These are phyloP conservation scores for Pterostichus niger DNA, from an alignment of 2,888 invertebrate genomes.

Conservation along the genomic window DNA sequence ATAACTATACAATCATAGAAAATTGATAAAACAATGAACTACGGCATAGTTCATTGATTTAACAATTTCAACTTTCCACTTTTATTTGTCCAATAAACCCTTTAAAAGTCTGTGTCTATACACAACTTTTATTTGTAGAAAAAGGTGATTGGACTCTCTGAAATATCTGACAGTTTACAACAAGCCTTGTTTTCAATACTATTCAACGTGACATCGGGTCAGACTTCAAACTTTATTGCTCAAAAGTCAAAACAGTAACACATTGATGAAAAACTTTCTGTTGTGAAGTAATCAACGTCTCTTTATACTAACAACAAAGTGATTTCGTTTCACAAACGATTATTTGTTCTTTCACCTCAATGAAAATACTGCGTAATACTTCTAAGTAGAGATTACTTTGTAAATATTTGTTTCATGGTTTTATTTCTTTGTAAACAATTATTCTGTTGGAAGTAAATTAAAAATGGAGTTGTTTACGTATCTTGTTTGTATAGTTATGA, in stretches of 20 bases:
- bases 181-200: neutral
- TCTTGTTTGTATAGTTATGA: too few relatives aligned
- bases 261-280: constrained; percentile 1
- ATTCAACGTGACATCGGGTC: neutral
- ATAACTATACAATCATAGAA: too few relatives aligned
- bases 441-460: too few relatives aligned
- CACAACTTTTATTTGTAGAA: too few relatives aligned
- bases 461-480: too few relatives aligned
- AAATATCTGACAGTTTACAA: neutral
- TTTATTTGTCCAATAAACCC: too few relatives aligned
- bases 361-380: neutral
- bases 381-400: neutral
- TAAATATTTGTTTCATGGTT: neutral
- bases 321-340: neutral
- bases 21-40: too few relatives aligned
- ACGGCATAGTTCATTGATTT: too few relatives aligned
- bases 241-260: neutral
- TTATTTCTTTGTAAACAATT: neutral
- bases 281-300: neutral
- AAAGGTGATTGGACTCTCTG: neutral
- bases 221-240: neutral
- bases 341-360: neutral
- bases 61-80: too few relatives aligned
- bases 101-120: too few relatives aligned
- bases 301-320: neutral